These are phyloP conservation scores for Reinhardtius hippoglossoides DNA, from an alignment of 2,113 vertebrate species.

Conservation along the genomic window DNA sequence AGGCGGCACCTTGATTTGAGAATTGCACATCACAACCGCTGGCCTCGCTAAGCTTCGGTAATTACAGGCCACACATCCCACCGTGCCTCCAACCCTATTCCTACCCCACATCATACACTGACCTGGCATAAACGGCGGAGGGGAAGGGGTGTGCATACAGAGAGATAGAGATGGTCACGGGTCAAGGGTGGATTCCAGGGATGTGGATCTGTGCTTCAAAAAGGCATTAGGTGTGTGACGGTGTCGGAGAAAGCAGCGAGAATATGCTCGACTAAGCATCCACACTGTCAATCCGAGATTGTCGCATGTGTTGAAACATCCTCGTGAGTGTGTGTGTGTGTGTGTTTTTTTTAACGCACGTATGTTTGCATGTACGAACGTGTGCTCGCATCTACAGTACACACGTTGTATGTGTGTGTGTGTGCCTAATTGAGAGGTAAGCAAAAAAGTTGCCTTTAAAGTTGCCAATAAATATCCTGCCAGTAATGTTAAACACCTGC, in stretches of 20 bases:
- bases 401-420: constrained; percentile 56
- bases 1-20: constrained; percentile 79
- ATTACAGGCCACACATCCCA: constrained; percentile 78
- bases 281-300: constrained; percentile 14
- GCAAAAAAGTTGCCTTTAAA: constrained; percentile 84
- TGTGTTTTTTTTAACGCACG: constrained; percentile 9
- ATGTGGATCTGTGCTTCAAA: constrained; percentile 55
- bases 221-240: constrained; percentile 45
- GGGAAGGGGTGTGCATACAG: constrained; percentile 32
- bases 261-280: constrained; percentile 27
- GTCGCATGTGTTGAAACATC: constrained; percentile 26
- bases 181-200: constrained; percentile 47
- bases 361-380: neutral
- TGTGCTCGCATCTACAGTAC: constrained; percentile 50
- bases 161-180: constrained; percentile 50
- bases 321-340: neutral
- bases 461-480: constrained; percentile 85
- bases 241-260: constrained; percentile 31
- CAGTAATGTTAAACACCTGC: constrained; percentile 87
- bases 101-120: constrained; percentile 60
- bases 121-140: constrained; percentile 64
- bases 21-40: constrained; percentile 73
- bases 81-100: constrained; percentile 48
- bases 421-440: constrained; percentile 83
- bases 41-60: constrained; percentile 72